A percentile compares a stretch with the other conserved stretches of the same genome.
phyloP scores from a whole-genome alignment of 2,797 vertebrate species.

The Alauda arvensis region DNA sequence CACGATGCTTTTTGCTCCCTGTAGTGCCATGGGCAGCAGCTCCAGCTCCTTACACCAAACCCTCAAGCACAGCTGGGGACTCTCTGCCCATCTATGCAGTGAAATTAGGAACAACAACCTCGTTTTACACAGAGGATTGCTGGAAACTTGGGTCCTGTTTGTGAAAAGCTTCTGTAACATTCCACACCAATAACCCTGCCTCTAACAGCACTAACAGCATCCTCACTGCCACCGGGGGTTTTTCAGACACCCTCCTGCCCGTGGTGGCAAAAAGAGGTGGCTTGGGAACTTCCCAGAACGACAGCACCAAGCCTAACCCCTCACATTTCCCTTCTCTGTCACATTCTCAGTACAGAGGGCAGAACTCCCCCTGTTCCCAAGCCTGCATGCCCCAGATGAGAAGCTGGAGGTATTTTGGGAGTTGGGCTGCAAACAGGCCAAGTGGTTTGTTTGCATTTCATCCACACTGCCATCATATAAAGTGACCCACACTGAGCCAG shows the following conservation, averaged over 20 bases:
- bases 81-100: fast-evolving
- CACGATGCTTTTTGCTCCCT: not conserved
- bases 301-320: not conserved
- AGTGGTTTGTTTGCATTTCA: not conserved
- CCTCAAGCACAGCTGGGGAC: not conserved
- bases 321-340: not conserved
- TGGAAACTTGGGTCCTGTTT: not conserved
- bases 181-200: not conserved
- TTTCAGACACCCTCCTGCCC: not conserved
- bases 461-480: not conserved
- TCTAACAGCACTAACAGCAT: not conserved
- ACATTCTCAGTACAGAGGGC: not conserved
- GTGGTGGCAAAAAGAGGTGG: not conserved
- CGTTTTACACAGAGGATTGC: not conserved
- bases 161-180: not conserved
- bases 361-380: not conserved
- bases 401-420: not conserved
- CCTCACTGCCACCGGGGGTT: fast-evolving
- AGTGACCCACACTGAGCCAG: not conserved
- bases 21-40: not conserved
- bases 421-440: not conserved
- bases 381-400: not conserved
- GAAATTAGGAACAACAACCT: not conserved
- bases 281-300: not conserved
- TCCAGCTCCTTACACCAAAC: not conserved